Percentiles rank a stretch among this genome's conserved stretches.
Conservation (phyloP, 2,113 vertebrate genomes). For the Oryzias woworae region DNA sequence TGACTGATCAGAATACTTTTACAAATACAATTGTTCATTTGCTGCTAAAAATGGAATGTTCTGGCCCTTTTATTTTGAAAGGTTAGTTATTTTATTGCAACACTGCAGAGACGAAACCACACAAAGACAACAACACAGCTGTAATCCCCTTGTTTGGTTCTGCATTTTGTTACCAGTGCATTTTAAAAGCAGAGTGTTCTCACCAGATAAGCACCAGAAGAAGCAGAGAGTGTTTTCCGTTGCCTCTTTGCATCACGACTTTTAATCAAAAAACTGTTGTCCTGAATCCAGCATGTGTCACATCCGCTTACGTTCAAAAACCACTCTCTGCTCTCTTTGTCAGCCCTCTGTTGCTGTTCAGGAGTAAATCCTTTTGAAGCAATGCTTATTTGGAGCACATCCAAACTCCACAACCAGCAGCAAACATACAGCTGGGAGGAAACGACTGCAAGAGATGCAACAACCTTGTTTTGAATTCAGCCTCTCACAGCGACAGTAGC, state of each 20-base stretch:
- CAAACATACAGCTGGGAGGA: conserved; percentile 8
- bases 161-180: not conserved
- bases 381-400: conserved; percentile 6
- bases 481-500: conserved; percentile 24
- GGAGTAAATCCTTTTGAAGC: not conserved
- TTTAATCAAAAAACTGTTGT: not conserved
- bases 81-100: not conserved
- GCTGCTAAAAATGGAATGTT: too few relatives aligned
- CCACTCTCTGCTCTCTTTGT: too few relatives aligned
- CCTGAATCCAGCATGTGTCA: not conserved
- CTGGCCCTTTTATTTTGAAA: too few relatives aligned
- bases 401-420: not conserved
- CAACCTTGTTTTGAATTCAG: conserved; percentile 35
- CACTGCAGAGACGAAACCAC: not conserved
- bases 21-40: too few relatives aligned
- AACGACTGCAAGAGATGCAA: conserved; percentile 22
- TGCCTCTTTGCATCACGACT: not conserved
- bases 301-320: too few relatives aligned
- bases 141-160: not conserved
- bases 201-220: not conserved
- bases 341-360: not conserved
- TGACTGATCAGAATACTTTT: too few relatives aligned
- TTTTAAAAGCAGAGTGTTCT: not conserved
- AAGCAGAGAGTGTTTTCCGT: not conserved
- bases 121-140: not conserved